A percentile compares a stretch with the other conserved stretches of the same genome.
Conservation (phyloP, 2,797 vertebrate genomes). For the Etheostoma perlongum region DNA sequence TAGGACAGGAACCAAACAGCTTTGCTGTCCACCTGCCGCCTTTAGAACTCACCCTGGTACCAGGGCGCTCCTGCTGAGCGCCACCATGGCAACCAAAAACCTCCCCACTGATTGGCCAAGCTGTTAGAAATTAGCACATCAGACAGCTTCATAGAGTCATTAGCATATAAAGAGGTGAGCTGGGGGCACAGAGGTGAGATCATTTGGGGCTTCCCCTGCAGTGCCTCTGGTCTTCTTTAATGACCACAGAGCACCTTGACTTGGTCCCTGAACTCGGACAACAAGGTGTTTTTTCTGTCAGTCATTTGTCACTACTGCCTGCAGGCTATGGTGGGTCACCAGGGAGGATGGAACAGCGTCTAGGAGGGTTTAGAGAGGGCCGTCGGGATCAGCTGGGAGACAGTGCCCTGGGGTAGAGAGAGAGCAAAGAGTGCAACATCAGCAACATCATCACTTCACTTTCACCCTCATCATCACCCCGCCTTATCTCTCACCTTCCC, state of each 20-base stretch:
- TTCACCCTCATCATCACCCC: constrained; percentile 40
- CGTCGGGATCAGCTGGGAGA: constrained; percentile 68
- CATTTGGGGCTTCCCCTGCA: constrained; percentile 56
- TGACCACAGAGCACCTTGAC: constrained; percentile 59
- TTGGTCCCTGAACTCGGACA: constrained; percentile 58
- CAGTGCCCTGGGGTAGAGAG: constrained; percentile 41
- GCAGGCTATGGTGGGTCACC: constrained; percentile 61
- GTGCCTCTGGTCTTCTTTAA: constrained; percentile 62
- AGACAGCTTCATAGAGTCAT: constrained; percentile 75
- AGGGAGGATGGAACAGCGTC: constrained; percentile 28
- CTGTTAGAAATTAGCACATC: constrained; percentile 82
- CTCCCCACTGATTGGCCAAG: constrained; percentile 81
- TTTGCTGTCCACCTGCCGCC: constrained; percentile 76
- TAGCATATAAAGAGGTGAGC: constrained; percentile 87
- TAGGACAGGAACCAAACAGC: constrained; percentile 45
- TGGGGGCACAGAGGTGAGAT: constrained; percentile 61
- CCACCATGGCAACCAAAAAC: constrained; percentile 68
- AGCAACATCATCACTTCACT: constrained; percentile 27
- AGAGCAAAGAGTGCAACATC: constrained; percentile 47
- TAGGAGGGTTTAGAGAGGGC: constrained; percentile 13
- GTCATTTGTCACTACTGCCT: constrained; percentile 72
- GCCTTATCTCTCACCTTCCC: not conserved
- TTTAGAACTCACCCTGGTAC: constrained; percentile 53
- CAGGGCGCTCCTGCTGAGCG: constrained; percentile 67
- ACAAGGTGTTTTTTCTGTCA: constrained; percentile 65